phyloP scores from a whole-genome alignment of 2,888 invertebrate species.

The Ariolimax columbianus region DNA sequence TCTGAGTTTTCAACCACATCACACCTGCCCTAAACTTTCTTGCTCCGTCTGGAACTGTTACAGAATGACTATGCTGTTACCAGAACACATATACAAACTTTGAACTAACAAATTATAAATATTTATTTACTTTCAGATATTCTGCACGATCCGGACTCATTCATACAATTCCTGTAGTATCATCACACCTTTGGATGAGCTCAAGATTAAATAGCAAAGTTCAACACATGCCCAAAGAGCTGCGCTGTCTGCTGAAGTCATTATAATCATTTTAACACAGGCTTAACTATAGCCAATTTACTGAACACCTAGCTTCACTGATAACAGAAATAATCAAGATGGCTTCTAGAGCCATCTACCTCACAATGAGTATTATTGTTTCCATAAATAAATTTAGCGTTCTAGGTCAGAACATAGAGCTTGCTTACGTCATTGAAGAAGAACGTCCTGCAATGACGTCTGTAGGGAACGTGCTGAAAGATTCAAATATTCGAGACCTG shows the following conservation, averaged over 20 bases:
- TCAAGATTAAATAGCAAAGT: not conserved
- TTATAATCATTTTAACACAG: not conserved
- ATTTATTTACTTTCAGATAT: not conserved
- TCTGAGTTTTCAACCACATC: too few species aligned
- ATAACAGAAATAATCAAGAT: not conserved
- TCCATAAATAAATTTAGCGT: not conserved
- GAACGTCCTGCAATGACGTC: constrained; percentile 65
- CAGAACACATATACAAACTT: too few species aligned
- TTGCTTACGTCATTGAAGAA: constrained; percentile 66
- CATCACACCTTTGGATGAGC: not conserved
- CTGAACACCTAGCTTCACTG: not conserved
- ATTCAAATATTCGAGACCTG: constrained; percentile 72
- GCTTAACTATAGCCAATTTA: not conserved
- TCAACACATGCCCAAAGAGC: not conserved
- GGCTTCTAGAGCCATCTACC: not conserved
- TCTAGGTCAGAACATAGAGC: constrained; percentile 46
- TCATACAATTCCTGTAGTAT: not conserved
- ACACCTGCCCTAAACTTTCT: too few species aligned
- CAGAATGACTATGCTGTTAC: too few species aligned
- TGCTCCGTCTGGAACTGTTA: too few species aligned
- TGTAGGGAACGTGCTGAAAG: constrained; percentile 73
- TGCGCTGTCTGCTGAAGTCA: not conserved
- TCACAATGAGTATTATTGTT: not conserved
- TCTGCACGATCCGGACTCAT: not conserved
- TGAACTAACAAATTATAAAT: not conserved